phyloP scores from a whole-genome alignment of 2,797 vertebrate species.

The Amblyopsis hoosieri region DNA sequence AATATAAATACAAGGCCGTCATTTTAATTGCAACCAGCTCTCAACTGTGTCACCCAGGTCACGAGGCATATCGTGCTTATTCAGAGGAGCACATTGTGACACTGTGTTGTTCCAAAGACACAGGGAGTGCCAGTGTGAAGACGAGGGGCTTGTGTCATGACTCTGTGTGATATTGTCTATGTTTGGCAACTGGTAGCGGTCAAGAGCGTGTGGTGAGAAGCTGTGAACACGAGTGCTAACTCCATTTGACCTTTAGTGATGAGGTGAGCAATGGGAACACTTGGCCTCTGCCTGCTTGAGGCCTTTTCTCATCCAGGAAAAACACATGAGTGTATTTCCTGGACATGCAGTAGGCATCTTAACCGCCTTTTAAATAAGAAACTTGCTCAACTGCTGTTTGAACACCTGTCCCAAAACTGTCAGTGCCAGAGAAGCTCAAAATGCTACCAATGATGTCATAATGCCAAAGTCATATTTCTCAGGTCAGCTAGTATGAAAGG shows the following conservation, averaged over 20 bases:
- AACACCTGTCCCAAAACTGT: constrained; percentile 44
- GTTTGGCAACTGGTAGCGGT: not conserved
- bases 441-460: constrained; percentile 57
- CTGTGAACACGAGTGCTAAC: constrained; percentile 36
- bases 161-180: constrained; percentile 12
- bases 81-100: constrained; percentile 31
- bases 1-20: constrained; percentile 55
- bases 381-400: constrained; percentile 39
- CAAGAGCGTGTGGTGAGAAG: constrained; percentile 22
- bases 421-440: constrained; percentile 58
- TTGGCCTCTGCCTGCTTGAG: constrained; percentile 30
- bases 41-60: constrained; percentile 57
- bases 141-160: constrained; percentile 17
- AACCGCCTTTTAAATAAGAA: constrained; percentile 29
- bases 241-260: constrained; percentile 41
- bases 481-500: constrained; percentile 63
- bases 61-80: constrained; percentile 40
- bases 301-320: constrained; percentile 30
- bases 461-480: constrained; percentile 68
- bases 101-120: constrained; percentile 30
- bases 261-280: constrained; percentile 39
- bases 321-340: constrained; percentile 46
- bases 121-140: constrained; percentile 16
- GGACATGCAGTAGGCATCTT: constrained; percentile 37
- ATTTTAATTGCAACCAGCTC: constrained; percentile 59